A percentile compares a stretch with the other conserved stretches of the same genome.
These are phyloP conservation scores for Drosophila miranda DNA, from an alignment of 1,140 invertebrate species.

Conservation along the genomic window DNA sequence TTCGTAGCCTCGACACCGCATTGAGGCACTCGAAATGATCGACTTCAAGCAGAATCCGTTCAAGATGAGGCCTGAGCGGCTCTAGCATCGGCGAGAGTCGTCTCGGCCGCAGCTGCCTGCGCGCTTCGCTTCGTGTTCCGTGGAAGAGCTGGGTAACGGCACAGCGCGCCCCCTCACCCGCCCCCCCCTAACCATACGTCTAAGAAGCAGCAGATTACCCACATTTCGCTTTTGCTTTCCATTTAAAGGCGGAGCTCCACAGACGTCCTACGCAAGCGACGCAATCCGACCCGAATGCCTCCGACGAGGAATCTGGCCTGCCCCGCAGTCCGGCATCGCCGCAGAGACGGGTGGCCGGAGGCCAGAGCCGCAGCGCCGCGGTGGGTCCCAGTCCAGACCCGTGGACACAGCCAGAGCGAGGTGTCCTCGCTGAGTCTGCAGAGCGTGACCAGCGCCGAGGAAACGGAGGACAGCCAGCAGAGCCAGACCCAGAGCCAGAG, in stretches of 20 bases:
- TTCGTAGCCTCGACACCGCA: slow-evolving; percentile 44
- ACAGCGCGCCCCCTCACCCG: neutral
- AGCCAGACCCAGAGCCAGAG: too few species aligned
- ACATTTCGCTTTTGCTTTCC: neutral
- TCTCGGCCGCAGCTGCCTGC: slow-evolving; percentile 69
- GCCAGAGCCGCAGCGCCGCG: slow-evolving; percentile 16
- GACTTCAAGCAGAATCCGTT: slow-evolving; percentile 81
- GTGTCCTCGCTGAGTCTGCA: slow-evolving; percentile 73
- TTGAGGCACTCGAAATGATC: slow-evolving; percentile 60
- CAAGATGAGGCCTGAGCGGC: slow-evolving; percentile 73
- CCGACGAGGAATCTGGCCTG: slow-evolving; percentile 80
- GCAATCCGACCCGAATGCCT: slow-evolving; percentile 79
- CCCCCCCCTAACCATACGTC: too few species aligned
- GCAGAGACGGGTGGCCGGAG: slow-evolving; percentile 52
- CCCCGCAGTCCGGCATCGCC: slow-evolving; percentile 80
- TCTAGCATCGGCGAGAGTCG: slow-evolving; percentile 60
- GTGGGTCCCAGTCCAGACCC: slow-evolving; percentile 17
- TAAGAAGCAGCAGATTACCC: neutral
- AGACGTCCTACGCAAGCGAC: slow-evolving; percentile 80
- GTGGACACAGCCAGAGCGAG: slow-evolving; percentile 49
- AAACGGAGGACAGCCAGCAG: slow-evolving; percentile 56
- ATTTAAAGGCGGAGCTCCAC: slow-evolving; percentile 78
- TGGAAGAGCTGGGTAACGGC: slow-evolving; percentile 80
- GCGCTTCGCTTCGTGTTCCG: slow-evolving; percentile 77
- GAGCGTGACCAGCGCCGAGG: slow-evolving; percentile 73